Conservation (phyloP, 2,888 invertebrate genomes). For the Masnerella sp. region DNA sequence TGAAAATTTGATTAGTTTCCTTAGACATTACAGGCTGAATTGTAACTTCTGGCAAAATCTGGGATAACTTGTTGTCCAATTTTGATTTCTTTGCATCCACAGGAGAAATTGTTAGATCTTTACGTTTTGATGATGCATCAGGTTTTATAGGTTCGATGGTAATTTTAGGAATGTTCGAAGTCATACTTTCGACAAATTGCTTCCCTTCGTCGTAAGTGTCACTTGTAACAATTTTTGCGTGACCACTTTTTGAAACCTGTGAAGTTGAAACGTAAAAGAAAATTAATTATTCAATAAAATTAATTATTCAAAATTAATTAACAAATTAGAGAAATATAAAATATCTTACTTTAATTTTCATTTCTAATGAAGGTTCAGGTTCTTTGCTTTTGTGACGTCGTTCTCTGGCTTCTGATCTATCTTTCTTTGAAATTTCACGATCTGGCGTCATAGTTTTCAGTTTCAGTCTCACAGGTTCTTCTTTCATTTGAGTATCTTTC, state of each 20-base stretch:
- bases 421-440: conserved; percentile 38
- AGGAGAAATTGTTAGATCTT: conserved; percentile 71
- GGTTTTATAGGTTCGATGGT: conserved; percentile 69
- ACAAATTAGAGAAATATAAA: too few relatives aligned
- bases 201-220: conserved; percentile 65
- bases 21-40: conserved; percentile 72
- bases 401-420: conserved; percentile 65
- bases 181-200: conserved; percentile 27
- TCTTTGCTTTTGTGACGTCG: conserved; percentile 64
- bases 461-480: conserved; percentile 59
- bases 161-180: conserved; percentile 65
- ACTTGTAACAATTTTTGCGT: conserved; percentile 71
- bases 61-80: conserved; percentile 70
- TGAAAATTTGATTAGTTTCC: conserved; percentile 62
- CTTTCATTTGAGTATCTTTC: conserved; percentile 62
- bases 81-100: conserved; percentile 73
- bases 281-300: too few relatives aligned
- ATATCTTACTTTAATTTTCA: conserved; percentile 70
- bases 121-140: conserved; percentile 69
- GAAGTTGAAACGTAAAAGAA: too few relatives aligned
- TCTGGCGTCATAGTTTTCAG: conserved; percentile 42
- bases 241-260: conserved; percentile 73
- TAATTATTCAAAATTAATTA: too few relatives aligned
- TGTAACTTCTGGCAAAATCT: conserved; percentile 73
- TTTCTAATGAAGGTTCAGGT: conserved; percentile 66